These are phyloP conservation scores for Chironomus tepperi DNA, from an alignment of 1,140 invertebrate genomes.

Conservation along the genomic window DNA sequence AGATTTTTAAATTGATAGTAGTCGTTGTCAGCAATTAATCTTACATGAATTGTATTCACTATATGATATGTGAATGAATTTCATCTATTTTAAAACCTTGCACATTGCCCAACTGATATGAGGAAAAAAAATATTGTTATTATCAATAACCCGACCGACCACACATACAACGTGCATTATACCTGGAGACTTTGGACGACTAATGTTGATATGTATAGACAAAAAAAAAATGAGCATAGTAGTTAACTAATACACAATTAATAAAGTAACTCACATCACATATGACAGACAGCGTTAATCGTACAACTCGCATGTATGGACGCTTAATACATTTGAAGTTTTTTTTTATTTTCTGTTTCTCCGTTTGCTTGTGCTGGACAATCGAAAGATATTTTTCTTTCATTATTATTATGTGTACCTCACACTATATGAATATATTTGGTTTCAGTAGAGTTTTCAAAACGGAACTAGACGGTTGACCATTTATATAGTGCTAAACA, in stretches of 20 bases:
- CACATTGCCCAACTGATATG: not conserved
- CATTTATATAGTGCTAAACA: not conserved
- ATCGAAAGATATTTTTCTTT: not conserved
- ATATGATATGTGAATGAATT: not conserved
- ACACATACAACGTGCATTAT: no score
- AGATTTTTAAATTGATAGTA: no score
- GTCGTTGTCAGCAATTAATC: no score
- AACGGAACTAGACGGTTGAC: not conserved
- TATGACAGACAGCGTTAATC: not conserved
- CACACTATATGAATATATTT: not conserved
- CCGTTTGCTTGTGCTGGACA: no score
- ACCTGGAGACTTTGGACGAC: no score
- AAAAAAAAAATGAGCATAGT: no score
- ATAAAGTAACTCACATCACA: not conserved
- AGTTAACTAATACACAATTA: no score
- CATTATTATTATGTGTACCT: not conserved
- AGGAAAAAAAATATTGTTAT: not conserved
- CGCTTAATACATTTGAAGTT: not conserved
- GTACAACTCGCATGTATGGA: not conserved
- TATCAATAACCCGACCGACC: not conserved
- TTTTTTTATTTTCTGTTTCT: no score
- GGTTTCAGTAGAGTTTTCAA: slow-evolving; percentile 4
- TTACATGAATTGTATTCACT: no score
- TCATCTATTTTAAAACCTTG: not conserved
- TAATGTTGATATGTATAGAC: no score